A percentile compares a stretch with the other conserved stretches of the same genome.
Evolutionary conservation across 2,888 invertebrate genomes (phyloP).

Genomic region (Apocheima hispidaria): DNA sequence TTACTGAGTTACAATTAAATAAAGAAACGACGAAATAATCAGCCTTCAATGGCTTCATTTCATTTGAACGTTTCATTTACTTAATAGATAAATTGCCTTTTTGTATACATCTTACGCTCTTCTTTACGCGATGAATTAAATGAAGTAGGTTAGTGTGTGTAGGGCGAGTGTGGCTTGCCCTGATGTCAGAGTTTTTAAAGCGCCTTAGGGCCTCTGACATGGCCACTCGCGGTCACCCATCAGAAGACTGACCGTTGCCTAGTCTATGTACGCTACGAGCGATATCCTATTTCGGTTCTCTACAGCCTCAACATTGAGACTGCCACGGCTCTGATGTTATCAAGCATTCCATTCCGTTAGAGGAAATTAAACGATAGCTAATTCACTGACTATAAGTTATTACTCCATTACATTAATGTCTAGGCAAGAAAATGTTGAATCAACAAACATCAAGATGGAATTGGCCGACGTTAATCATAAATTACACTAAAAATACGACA

Average conservation of each 20-base stretch:
- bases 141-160: too few species aligned
- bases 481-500: constrained; percentile 46
- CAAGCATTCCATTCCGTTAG: constrained; percentile 4
- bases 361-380: constrained; percentile 15
- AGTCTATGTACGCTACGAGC: too few species aligned
- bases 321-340: constrained; percentile 9
- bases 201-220: too few species aligned
- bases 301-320: constrained; percentile 10
- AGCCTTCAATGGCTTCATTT: neutral
- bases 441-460: constrained; percentile 36
- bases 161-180: too few species aligned
- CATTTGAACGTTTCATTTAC: constrained; percentile 6
- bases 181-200: too few species aligned
- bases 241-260: too few species aligned
- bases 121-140: constrained; percentile 12
- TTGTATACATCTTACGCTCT: neutral
- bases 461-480: constrained; percentile 37
- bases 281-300: neutral
- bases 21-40: neutral
- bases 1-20: neutral
- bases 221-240: too few species aligned
- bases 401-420: constrained; percentile 32
- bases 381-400: constrained; percentile 19
- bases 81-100: constrained; percentile 15
- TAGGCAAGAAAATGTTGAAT: constrained; percentile 36